Percentiles rank a stretch among this genome's conserved stretches.
Evolutionary conservation across 37 sponge, comb jelly and placozoan genomes (phyloP).

Genomic region (Halisarca cf. caerulea): DNA sequence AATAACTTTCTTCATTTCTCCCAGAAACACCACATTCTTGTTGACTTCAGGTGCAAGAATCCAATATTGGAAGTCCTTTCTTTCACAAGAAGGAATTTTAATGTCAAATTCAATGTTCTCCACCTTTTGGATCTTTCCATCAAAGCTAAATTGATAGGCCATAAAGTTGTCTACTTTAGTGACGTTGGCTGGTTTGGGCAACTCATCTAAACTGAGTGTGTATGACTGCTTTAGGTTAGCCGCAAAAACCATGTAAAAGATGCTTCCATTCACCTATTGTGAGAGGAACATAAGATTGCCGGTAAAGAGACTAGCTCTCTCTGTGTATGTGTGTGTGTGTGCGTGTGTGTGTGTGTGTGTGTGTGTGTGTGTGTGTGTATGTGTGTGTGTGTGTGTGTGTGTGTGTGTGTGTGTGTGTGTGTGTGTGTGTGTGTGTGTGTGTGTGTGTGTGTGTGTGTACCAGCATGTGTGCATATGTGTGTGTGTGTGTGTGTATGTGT

Average conservation of each 20-base stretch:
- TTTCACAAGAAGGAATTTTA: constrained; percentile 29
- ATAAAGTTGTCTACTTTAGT: background rate
- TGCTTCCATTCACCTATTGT: constrained; percentile 23
- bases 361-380: no score
- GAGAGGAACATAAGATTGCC: background rate
- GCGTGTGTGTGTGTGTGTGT: constrained; percentile 30
- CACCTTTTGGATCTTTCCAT: constrained; percentile 21
- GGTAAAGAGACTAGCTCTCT: background rate
- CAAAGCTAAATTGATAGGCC: constrained; percentile 23
- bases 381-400: no score
- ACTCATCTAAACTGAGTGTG: constrained; percentile 28
- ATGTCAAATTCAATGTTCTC: background rate
- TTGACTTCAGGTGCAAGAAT: constrained; percentile 38
- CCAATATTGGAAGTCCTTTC: constrained; percentile 58
- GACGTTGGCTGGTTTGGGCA: constrained; percentile 28
- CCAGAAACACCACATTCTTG: constrained; percentile 55
- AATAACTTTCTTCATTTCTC: constrained; percentile 71
- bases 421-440: background rate
- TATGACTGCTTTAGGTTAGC: constrained; percentile 48
- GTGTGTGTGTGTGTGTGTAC: constrained; percentile 11
- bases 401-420: no score
- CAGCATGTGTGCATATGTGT: no score
- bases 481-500: no score
- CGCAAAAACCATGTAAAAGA: constrained; percentile 68
- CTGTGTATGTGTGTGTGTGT: constrained; percentile 23